Evolutionary conservation across 2,797 vertebrate species (phyloP).

Genomic region (Anniella stebbinsi): DNA sequence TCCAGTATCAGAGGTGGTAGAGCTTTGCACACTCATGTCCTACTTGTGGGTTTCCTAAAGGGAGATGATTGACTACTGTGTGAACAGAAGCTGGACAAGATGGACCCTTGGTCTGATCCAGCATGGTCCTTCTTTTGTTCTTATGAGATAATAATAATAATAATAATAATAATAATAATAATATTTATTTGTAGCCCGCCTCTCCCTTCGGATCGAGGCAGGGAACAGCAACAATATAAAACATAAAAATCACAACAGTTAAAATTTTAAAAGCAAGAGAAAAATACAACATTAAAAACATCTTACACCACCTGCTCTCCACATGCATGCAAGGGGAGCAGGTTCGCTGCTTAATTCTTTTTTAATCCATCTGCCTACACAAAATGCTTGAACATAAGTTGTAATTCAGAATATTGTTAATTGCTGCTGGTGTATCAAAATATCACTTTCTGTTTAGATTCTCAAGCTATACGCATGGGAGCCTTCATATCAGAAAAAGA

Average conservation of each 20-base stretch:
- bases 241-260: too few relatives aligned
- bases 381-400: not conserved
- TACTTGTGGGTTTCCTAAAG: too few relatives aligned
- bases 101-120: not conserved
- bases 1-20: not conserved
- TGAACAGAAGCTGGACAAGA: not conserved
- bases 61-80: too few relatives aligned
- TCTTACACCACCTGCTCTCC: not conserved
- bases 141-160: too few relatives aligned
- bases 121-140: too few relatives aligned
- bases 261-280: too few relatives aligned
- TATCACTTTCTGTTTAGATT: slow-evolving; percentile 59
- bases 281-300: too few relatives aligned
- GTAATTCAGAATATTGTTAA: not conserved
- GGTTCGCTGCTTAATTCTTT: not conserved
- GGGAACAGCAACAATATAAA: too few relatives aligned
- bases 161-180: too few relatives aligned
- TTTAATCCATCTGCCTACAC: not conserved
- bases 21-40: too few relatives aligned
- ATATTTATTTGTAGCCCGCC: too few relatives aligned
- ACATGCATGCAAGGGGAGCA: not conserved
- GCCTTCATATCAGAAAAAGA: slow-evolving; percentile 74
- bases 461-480: slow-evolving; percentile 80
- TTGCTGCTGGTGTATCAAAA: slow-evolving; percentile 18
- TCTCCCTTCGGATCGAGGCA: too few relatives aligned